Evolutionary conservation across 2,113 vertebrate genomes (phyloP).

Genomic region (Microcebus ravelobensis): DNA sequence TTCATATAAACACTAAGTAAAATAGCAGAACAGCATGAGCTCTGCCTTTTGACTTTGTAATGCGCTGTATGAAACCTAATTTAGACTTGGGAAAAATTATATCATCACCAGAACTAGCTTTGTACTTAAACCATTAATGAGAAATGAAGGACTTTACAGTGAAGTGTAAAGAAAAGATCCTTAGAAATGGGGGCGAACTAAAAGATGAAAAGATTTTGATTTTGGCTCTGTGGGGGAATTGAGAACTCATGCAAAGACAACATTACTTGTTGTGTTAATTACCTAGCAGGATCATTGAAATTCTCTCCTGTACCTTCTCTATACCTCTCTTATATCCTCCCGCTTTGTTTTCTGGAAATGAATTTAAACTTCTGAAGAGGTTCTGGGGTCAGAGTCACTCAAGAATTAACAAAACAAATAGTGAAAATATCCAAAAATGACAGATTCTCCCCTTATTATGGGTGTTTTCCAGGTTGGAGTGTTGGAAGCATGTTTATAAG

Average conservation of each 20-base stretch:
- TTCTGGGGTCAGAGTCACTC: background rate
- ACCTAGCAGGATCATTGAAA: background rate
- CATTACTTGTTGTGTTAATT: slow-evolving; percentile 46
- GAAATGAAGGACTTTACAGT: slow-evolving; percentile 58
- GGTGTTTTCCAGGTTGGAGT: background rate
- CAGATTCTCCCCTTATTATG: background rate
- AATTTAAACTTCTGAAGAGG: background rate
- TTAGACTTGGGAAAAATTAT: slow-evolving; percentile 55
- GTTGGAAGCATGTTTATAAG: background rate
- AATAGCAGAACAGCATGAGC: slow-evolving; percentile 1
- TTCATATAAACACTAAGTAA: slow-evolving; percentile 53
- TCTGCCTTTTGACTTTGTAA: slow-evolving; percentile 50
- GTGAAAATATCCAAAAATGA: background rate
- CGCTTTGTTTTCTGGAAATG: slow-evolving; percentile 5
- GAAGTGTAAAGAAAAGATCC: slow-evolving; percentile 59
- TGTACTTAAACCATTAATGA: slow-evolving; percentile 63
- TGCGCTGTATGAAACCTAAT: slow-evolving; percentile 61
- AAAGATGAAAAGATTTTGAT: slow-evolving; percentile 56
- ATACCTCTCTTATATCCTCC: background rate
- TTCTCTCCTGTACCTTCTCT: background rate
- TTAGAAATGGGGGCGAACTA: background rate
- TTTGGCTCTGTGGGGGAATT: slow-evolving; percentile 25
- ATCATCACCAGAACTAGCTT: slow-evolving; percentile 57
- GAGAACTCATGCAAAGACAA: background rate
- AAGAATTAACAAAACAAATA: background rate